Percentiles rank a stretch among this genome's conserved stretches.
Evolutionary conservation across 2,113 vertebrate genomes (phyloP).

Genomic region (Callipepla californica): DNA sequence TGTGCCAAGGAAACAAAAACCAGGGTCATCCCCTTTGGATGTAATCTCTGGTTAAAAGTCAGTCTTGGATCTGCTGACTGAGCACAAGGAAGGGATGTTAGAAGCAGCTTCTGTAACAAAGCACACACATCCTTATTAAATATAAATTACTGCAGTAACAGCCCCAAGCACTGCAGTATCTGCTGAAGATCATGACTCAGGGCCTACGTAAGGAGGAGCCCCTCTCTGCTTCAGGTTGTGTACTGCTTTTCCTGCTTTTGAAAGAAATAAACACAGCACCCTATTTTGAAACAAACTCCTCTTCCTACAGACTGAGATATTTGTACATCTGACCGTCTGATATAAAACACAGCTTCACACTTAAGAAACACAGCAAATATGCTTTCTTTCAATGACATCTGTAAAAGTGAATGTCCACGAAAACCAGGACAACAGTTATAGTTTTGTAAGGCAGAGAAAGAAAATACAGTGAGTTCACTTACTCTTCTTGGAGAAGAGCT

Average conservation of each 20-base stretch:
- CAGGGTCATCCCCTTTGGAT: not conserved
- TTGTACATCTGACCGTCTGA: not conserved
- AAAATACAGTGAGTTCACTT: constrained; percentile 23
- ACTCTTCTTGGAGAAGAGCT: constrained; percentile 90
- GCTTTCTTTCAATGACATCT: not conserved
- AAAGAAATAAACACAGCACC: not conserved
- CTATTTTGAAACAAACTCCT: not conserved
- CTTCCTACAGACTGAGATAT: not conserved
- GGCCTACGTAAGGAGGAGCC: not conserved
- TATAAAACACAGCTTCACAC: not conserved
- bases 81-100: not conserved
- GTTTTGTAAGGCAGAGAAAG: not conserved
- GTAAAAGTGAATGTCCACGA: not conserved
- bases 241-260: not conserved
- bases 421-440: not conserved
- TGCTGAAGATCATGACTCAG: not conserved
- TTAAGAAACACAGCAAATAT: not conserved
- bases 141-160: constrained; percentile 25
- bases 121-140: not conserved
- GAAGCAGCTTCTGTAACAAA: constrained; percentile 9
- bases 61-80: constrained; percentile 15
- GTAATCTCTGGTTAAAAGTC: not conserved
- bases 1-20: constrained; percentile 26
- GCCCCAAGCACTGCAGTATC: not conserved
- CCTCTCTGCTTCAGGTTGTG: not conserved